Evolutionary conservation across 2,113 vertebrate species (phyloP), one percentile per base, ranked within the genome.

Genomic region (Lynx canadensis): DNA sequence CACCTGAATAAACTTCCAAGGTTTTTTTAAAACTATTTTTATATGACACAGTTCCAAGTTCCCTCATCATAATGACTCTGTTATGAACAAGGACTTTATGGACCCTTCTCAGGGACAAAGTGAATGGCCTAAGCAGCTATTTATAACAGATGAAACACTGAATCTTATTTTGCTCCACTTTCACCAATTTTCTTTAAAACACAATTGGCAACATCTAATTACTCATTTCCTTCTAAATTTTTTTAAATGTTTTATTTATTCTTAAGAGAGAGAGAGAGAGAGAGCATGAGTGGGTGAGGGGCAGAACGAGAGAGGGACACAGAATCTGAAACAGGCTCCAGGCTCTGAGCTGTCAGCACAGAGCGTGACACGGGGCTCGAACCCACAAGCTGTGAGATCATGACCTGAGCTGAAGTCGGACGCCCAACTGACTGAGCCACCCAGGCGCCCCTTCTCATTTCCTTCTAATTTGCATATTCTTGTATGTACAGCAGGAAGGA

Each of bases 171-270:
- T 79, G 45, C 36, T 91, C 66, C 9, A 60, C 48, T 80, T 94
- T 73, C 27, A n/a, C 33, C 68, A 63, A 4, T 94, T 95, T 86
- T 45, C 36, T 63, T 82, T 48, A 89, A 31, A 76, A 29, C 23
- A 48, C 66, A 63, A 18, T 33, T 81, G 48, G 27, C 33, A 68
- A 33, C 33, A 84, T 52, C 48, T 55, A 60, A 83, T 66, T 79
- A 68, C 60, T 88, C 52, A 80, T 84, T 97, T 95, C 15, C 71
- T 92, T 66, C 82, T 69, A 85, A 76, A 45, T 9, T 45, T 45
- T 45, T 45, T 9, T 0, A 45, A 45, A 45, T 45, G 45, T 45
- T 45, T 45, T 45, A 45, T 45, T 45, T 45, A 45, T 45, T 45
- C 45, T 45, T 45, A 1, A 8, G 41, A 45, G 45, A 9, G 45